phyloP scores from a whole-genome alignment of 2,888 invertebrate genomes.

The Oligia latruncula region DNA sequence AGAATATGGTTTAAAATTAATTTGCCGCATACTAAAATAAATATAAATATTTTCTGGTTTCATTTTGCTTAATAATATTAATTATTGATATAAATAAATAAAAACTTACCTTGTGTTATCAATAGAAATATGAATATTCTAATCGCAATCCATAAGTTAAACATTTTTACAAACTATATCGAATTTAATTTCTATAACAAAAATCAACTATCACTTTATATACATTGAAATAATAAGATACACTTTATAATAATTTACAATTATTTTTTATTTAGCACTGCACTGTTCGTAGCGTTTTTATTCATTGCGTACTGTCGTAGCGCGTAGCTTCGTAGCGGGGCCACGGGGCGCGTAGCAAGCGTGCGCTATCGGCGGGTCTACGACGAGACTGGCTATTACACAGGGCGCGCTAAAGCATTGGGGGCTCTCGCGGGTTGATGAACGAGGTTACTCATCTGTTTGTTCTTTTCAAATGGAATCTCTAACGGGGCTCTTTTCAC shows the following conservation, averaged over 20 bases:
- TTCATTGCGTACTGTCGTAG: constrained; percentile 65
- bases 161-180: constrained; percentile 69
- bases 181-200: constrained; percentile 59
- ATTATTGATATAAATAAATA: not conserved
- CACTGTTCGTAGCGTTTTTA: constrained; percentile 63
- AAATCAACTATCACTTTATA: constrained; percentile 64
- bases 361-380: constrained; percentile 70
- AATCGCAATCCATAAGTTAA: constrained; percentile 65
- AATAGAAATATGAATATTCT: constrained; percentile 72
- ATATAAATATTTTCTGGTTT: not conserved
- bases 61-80: not conserved
- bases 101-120: constrained; percentile 72
- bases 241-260: constrained; percentile 55
- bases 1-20: not conserved
- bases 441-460: constrained; percentile 77
- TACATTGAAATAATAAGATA: constrained; percentile 57
- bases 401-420: constrained; percentile 65
- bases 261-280: constrained; percentile 57
- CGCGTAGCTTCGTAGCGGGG: constrained; percentile 61
- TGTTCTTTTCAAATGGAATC: constrained; percentile 76
- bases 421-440: constrained; percentile 68
- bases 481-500: constrained; percentile 73
- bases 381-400: constrained; percentile 71
- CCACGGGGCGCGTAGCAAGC: constrained; percentile 68
- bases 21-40: not conserved